These are phyloP conservation scores for Peromyscus californicus DNA, from an alignment of 2,113 vertebrate species.

Conservation along the genomic window DNA sequence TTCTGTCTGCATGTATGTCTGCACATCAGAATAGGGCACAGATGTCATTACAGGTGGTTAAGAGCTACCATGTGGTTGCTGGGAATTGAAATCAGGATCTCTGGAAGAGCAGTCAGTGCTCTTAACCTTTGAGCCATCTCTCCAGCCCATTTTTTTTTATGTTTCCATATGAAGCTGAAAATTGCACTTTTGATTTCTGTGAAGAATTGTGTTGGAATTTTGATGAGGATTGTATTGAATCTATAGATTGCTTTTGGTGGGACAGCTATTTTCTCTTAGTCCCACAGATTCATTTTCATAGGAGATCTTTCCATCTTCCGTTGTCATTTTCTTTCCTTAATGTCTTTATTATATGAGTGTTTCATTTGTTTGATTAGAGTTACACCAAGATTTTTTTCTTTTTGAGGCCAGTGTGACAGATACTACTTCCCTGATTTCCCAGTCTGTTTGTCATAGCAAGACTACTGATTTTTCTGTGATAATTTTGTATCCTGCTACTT, in stretches of 20 bases:
- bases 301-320: neutral
- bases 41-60: too few species aligned
- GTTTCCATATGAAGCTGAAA: too few species aligned
- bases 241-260: too few species aligned
- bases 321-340: neutral
- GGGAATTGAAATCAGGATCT: too few species aligned
- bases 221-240: neutral
- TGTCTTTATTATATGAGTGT: neutral
- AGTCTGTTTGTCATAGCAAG: neutral
- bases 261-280: too few species aligned
- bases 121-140: too few species aligned
- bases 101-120: too few species aligned
- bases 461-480: neutral
- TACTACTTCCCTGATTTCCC: neutral
- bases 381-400: neutral
- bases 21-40: too few species aligned
- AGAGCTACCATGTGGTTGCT: too few species aligned
- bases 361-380: neutral
- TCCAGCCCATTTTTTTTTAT: too few species aligned
- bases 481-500: neutral
- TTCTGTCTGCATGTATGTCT: too few species aligned
- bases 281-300: too few species aligned
- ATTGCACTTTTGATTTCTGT: neutral
- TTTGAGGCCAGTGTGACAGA: neutral
- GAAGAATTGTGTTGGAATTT: neutral